Evolutionary conservation across 53 echinoderm and acorn worm genomes (phyloP).

Genomic region (Stichopus horrens): DNA sequence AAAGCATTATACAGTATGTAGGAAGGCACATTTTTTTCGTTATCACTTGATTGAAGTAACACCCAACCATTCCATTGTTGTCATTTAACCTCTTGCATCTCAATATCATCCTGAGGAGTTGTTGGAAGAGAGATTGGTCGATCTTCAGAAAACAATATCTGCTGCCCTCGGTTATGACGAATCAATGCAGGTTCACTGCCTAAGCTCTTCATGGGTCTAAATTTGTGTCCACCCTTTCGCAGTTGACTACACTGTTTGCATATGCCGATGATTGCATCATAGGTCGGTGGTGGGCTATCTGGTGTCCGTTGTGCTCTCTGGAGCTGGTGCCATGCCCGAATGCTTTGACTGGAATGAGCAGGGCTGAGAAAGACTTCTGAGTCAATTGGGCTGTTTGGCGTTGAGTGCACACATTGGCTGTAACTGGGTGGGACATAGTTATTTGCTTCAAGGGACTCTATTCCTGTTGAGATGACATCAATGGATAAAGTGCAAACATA

Average conservation of each 20-base stretch:
- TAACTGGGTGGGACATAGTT: conserved; percentile 93
- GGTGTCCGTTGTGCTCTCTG: conserved; percentile 72
- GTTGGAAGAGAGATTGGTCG: conserved; percentile 44
- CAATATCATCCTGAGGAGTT: conserved; percentile 43
- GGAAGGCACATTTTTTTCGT: neutral
- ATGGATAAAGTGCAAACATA: neutral
- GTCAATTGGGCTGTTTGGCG: conserved; percentile 67
- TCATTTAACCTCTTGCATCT: conserved; percentile 31
- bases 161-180: conserved; percentile 19
- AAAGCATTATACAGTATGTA: neutral
- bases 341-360: conserved; percentile 69
- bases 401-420: conserved; percentile 83
- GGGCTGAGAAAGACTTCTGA: conserved; percentile 80
- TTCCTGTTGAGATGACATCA: conserved; percentile 26
- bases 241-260: conserved; percentile 68
- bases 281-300: conserved; percentile 90
- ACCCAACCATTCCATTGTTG: neutral
- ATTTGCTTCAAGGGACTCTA: conserved; percentile 78
- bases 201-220: conserved; percentile 23
- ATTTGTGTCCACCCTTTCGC: conserved; percentile 32
- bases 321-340: conserved; percentile 39
- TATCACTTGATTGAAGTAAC: neutral
- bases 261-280: conserved; percentile 77
- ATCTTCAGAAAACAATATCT: conserved; percentile 18
- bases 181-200: conserved; percentile 47